Evolutionary conservation across 2,888 invertebrate species (phyloP).

Genomic region (Stenodema calcarata): DNA sequence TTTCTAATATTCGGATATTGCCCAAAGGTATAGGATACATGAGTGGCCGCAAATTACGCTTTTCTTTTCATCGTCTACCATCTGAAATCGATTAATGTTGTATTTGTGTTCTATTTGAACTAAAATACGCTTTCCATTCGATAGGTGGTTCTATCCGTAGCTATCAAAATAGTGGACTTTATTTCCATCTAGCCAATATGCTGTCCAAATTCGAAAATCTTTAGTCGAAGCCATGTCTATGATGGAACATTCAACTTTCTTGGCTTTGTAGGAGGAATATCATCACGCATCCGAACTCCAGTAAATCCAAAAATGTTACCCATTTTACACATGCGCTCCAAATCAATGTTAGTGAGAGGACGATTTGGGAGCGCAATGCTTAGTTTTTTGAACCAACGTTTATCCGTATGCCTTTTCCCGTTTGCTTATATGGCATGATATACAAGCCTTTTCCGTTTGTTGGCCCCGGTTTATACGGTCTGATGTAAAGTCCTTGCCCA

Average conservation of each 20-base stretch:
- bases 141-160: background rate
- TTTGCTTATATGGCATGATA: background rate
- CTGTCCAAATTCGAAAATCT: constrained; percentile 53
- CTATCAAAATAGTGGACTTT: constrained; percentile 3
- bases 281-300: constrained; percentile 56
- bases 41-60: background rate
- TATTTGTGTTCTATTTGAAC: background rate
- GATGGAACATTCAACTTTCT: background rate
- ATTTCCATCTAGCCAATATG: constrained; percentile 48
- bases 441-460: background rate
- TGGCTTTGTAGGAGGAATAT: constrained; percentile 31
- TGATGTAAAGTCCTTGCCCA: background rate
- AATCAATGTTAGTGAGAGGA: constrained; percentile 56
- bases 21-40: background rate
- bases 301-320: constrained; percentile 54
- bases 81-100: background rate
- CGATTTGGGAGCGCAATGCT: constrained; percentile 54
- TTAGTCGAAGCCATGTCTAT: background rate
- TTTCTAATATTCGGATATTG: background rate
- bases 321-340: constrained; percentile 49
- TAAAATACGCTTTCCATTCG: background rate
- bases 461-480: too few species aligned
- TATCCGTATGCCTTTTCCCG: background rate
- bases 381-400: constrained; percentile 29
- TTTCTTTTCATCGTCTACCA: background rate